A percentile compares a stretch with the other conserved stretches of the same genome.
These are phyloP conservation scores for Andinoacara biseriatus DNA, from an alignment of 2,113 vertebrate genomes.

Conservation along the genomic window DNA sequence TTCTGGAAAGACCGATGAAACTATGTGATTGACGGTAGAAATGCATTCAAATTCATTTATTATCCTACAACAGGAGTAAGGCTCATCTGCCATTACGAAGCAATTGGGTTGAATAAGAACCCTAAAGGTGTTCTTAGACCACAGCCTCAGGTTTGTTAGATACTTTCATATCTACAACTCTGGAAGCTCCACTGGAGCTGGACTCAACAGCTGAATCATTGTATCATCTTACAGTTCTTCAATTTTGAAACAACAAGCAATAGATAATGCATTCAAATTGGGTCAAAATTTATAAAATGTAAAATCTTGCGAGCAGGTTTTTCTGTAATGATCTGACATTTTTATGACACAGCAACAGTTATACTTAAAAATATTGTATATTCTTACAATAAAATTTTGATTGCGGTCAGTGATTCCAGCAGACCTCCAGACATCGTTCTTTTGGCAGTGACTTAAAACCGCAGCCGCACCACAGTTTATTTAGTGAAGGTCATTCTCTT, in stretches of 20 bases:
- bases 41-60: background rate
- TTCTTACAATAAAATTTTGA: background rate
- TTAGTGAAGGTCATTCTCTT: background rate
- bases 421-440: slow-evolving; percentile 13
- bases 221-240: background rate
- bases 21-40: background rate
- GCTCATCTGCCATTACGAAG: background rate
- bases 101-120: background rate
- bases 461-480: background rate
- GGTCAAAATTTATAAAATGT: background rate
- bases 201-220: background rate
- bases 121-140: background rate
- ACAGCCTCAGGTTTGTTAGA: background rate
- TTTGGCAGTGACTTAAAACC: slow-evolving; percentile 24
- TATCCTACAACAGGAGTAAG: background rate
- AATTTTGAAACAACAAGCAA: background rate
- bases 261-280: background rate
- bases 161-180: background rate
- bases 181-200: background rate
- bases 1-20: background rate
- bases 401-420: background rate
- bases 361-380: background rate
- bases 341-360: background rate
- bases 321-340: background rate
- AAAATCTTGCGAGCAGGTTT: background rate